Conservation (phyloP, 2,888 invertebrate species). For the Lobophora halterata region DNA sequence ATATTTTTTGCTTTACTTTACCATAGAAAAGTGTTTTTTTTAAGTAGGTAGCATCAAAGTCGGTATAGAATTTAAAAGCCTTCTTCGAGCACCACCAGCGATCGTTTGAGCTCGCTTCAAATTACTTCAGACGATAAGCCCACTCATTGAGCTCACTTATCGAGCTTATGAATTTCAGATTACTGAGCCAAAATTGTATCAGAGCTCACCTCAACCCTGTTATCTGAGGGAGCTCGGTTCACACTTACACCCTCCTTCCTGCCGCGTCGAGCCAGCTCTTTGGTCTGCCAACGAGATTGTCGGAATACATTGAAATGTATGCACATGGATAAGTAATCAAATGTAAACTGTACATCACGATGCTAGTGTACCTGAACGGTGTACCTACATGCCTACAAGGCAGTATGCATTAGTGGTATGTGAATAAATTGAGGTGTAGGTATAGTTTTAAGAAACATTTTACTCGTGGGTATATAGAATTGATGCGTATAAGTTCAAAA, state of each 20-base stretch:
- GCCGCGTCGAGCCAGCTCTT: slow-evolving; percentile 2
- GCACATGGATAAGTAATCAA: slow-evolving; percentile 40
- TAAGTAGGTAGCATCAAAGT: too few relatives aligned
- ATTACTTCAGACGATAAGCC: neutral
- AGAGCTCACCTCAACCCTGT: slow-evolving; percentile 18
- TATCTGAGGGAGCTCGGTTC: slow-evolving; percentile 23
- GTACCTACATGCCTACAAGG: too few relatives aligned
- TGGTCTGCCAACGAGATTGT: slow-evolving; percentile 27
- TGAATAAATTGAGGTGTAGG: too few relatives aligned
- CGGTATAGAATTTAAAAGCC: too few relatives aligned
- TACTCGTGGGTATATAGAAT: too few relatives aligned
- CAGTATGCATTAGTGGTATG: too few relatives aligned
- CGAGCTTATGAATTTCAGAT: slow-evolving; percentile 18
- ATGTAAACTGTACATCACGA: slow-evolving; percentile 23
- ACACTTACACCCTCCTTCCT: slow-evolving; percentile 12
- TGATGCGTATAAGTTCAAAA: too few relatives aligned
- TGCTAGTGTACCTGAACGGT: too few relatives aligned
- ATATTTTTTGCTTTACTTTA: too few relatives aligned
- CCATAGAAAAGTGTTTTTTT: too few relatives aligned
- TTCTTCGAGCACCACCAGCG: too few relatives aligned
- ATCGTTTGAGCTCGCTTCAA: slow-evolving; percentile 1
- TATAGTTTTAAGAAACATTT: too few relatives aligned
- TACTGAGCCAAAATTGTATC: slow-evolving; percentile 17
- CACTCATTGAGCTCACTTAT: neutral
- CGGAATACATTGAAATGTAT: slow-evolving; percentile 40